phyloP scores from a whole-genome alignment of 2,113 vertebrate genomes.

The Ammospiza caudacuta region DNA sequence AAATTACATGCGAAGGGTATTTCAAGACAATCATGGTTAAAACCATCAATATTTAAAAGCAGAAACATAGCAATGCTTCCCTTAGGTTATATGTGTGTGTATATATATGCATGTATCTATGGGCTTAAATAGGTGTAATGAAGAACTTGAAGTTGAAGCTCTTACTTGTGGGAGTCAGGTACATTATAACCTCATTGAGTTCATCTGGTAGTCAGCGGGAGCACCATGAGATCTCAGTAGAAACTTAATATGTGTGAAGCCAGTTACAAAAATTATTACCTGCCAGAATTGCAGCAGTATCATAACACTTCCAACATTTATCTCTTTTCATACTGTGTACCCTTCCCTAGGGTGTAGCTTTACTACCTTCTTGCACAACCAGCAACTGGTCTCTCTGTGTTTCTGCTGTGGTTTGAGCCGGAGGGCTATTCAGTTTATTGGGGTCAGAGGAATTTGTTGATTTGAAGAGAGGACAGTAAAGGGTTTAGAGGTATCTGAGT shows the following conservation, averaged over 20 bases:
- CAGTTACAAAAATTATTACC: not conserved
- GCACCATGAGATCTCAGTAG: not conserved
- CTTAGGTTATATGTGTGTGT: not conserved
- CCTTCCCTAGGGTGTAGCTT: not conserved
- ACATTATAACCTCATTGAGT: not conserved
- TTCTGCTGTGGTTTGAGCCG: not conserved
- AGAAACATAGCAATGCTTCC: not conserved
- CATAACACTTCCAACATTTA: not conserved
- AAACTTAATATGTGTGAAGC: not conserved
- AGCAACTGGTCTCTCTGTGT: not conserved
- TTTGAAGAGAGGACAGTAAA: not conserved
- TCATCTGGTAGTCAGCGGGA: not conserved
- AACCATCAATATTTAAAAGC: not conserved
- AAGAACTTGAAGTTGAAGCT: not conserved
- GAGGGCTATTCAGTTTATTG: not conserved
- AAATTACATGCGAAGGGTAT: not conserved
- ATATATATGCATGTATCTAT: not conserved
- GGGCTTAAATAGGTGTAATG: not conserved
- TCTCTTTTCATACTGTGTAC: not conserved
- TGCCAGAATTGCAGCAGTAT: not conserved
- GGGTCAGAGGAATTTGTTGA: rapidly evolving
- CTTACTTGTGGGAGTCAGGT: not conserved
- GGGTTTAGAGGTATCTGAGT: not conserved
- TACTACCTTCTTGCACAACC: not conserved
- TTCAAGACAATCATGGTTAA: not conserved